Evolutionary conservation across 2,797 vertebrate species (phyloP), one percentile per base, ranked within the genome.

Genomic region (Echiichthys vipera): DNA sequence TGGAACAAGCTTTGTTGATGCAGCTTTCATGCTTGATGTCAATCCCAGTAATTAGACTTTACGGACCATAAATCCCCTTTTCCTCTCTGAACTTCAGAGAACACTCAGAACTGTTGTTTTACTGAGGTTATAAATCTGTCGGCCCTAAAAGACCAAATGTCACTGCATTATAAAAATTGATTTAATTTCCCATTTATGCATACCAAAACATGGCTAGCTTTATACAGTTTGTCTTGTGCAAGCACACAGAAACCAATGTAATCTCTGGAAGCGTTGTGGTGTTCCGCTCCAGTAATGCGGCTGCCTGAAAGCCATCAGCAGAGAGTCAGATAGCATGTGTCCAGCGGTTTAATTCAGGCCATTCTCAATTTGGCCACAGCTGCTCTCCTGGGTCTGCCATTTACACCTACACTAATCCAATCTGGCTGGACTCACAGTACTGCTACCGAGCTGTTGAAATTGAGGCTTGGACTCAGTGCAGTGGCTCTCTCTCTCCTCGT

Each of bases 401-500:
- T 91, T 91, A 82, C 84, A 86, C 85, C 84, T 79, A 51, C 68
- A 59, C 83, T 88, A 91, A 92, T 91, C 75, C 82, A 89, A 86
- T 89, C 81, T 87, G 88, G 84, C 87, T 77, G 55, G 45, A 77
- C 71, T 55, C 2, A n/a, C 76, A 61, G 46, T 74, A 20, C 59
- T 71, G 77, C 76, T 73, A 58, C 50, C 13, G 62, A 70, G 68
- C 54, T 36, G 58, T 46, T 77, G 45, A 76, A 55, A 80, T 62
- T 68, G 72, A 79, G 74, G 62, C 75, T 25, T 79, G 62, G 73
- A 78, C 79, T 34, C n/a, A n/a, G n/a, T n/a, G 63, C 78, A 72
- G 50, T 43, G 57, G 53, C 30, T 77, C 22, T 62, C 63, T 70
- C 46, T 58, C 51, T 57, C 53, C 72, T 84, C 81, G 77, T 86